phyloP scores from a whole-genome alignment of 1,140 invertebrate species.

The Atta texana region DNA sequence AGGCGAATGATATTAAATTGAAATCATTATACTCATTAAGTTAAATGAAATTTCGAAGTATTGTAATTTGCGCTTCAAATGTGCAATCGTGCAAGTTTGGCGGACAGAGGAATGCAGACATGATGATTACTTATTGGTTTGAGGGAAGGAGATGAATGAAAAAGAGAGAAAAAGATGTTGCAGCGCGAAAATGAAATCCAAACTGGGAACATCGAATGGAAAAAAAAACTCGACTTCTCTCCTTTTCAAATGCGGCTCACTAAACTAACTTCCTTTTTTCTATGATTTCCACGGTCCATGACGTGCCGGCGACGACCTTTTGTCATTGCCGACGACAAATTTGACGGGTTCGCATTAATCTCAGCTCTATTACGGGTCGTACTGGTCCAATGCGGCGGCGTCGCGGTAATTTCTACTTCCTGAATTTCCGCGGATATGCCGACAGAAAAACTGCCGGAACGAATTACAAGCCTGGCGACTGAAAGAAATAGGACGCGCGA shows the following conservation, averaged over 20 bases:
- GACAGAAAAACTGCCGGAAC: conserved; percentile 52
- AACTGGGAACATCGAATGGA: conserved; percentile 71
- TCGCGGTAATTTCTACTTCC: conserved; percentile 54
- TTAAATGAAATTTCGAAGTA: neutral
- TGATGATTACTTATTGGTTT: conserved; percentile 2
- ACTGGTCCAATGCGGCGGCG: conserved; percentile 19
- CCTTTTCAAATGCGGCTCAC: conserved; percentile 53
- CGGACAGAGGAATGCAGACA: neutral
- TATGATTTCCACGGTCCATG: conserved; percentile 35
- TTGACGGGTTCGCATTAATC: conserved; percentile 79
- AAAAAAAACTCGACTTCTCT: conserved; percentile 50
- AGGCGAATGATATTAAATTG: conserved; percentile 19
- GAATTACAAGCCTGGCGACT: conserved; percentile 55
- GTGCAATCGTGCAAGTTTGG: neutral
- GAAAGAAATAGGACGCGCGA: conserved; percentile 49
- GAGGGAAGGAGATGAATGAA: neutral
- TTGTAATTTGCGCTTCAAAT: neutral
- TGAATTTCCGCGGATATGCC: conserved; percentile 45
- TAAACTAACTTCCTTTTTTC: conserved; percentile 55
- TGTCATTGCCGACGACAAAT: conserved; percentile 76
- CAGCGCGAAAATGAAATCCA: conserved; percentile 77
- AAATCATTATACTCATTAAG: neutral
- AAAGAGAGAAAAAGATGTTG: neutral
- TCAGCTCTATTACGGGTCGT: conserved; percentile 73
- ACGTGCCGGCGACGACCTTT: conserved; percentile 66